phyloP scores from a whole-genome alignment of 2,888 invertebrate genomes.

The Portevinia maculata region DNA sequence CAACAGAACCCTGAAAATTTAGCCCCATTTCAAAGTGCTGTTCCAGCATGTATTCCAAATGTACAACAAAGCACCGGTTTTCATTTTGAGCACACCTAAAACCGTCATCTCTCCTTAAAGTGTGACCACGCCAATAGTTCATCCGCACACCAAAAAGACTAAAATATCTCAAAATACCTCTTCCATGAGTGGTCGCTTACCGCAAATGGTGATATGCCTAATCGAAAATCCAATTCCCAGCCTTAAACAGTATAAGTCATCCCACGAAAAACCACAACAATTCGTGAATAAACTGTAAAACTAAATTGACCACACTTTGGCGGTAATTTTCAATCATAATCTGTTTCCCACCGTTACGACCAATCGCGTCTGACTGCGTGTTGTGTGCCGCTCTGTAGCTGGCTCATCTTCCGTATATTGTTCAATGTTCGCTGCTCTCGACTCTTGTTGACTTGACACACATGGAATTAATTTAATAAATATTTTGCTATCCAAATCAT shows the following conservation, averaged over 20 bases:
- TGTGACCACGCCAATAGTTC: constrained; percentile 6
- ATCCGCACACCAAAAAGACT: constrained; percentile 21
- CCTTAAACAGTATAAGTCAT: constrained; percentile 43
- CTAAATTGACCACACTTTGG: constrained; percentile 60
- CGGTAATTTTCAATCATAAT: constrained; percentile 37
- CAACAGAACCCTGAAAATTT: no score
- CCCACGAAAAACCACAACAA: constrained; percentile 71
- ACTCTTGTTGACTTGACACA: constrained; percentile 39
- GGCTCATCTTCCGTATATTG: constrained; percentile 40
- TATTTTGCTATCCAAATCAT: constrained; percentile 59
- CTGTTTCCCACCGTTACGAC: constrained; percentile 36
- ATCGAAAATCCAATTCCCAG: constrained; percentile 34
- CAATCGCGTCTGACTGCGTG: background rate
- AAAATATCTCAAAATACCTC: constrained; percentile 3
- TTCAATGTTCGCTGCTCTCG: constrained; percentile 6
- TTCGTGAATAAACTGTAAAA: constrained; percentile 66
- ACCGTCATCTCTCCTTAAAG: background rate
- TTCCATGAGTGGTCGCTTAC: constrained; percentile 30
- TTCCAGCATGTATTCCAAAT: no score
- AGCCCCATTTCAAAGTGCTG: no score
- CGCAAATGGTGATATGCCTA: constrained; percentile 29
- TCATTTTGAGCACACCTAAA: background rate
- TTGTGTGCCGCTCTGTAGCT: background rate
- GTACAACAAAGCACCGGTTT: background rate
- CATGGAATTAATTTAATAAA: constrained; percentile 49